These are phyloP conservation scores for Malacoctenus gilli DNA, from an alignment of 2,797 vertebrate species.

Conservation along the genomic window DNA sequence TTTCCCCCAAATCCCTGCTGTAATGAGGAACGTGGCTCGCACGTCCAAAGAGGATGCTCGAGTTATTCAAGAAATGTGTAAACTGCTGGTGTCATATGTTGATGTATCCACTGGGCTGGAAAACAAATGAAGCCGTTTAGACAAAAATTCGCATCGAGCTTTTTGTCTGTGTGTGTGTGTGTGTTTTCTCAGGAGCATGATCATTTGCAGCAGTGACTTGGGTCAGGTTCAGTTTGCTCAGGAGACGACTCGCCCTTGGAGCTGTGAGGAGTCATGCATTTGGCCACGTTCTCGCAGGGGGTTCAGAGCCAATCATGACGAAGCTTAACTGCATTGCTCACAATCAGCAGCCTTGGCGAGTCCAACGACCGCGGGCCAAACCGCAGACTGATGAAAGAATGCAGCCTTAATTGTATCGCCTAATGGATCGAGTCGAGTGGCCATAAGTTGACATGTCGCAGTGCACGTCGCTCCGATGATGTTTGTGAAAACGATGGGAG, in stretches of 20 bases:
- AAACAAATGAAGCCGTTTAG: neutral
- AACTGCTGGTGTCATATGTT: constrained; percentile 68
- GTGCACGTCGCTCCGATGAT: constrained; percentile 74
- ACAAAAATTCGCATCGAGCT: neutral
- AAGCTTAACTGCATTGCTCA: constrained; percentile 43
- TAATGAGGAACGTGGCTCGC: constrained; percentile 83
- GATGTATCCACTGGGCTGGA: constrained; percentile 37
- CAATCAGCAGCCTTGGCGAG: constrained; percentile 35
- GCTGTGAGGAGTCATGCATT: constrained; percentile 25
- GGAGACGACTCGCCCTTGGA: constrained; percentile 17
- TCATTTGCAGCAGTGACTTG: constrained; percentile 10
- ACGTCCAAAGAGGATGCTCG: constrained; percentile 83
- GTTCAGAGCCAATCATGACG: constrained; percentile 50
- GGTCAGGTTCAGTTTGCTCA: constrained; percentile 32
- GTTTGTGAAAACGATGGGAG: constrained; percentile 76
- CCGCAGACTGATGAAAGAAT: constrained; percentile 48
- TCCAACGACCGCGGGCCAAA: constrained; percentile 46
- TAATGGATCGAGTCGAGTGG: constrained; percentile 55
- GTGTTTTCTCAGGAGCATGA: neutral
- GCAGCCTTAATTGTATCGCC: constrained; percentile 62
- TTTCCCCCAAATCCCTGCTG: constrained; percentile 79
- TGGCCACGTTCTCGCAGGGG: constrained; percentile 32
- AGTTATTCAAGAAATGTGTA: constrained; percentile 78
- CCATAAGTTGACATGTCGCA: constrained; percentile 65
- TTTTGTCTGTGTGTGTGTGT: constrained; percentile 39